Percentiles rank a stretch among this genome's conserved stretches.
These are phyloP conservation scores for Triops longicaudatus DNA, from an alignment of 1,140 invertebrate species.

Conservation along the genomic window DNA sequence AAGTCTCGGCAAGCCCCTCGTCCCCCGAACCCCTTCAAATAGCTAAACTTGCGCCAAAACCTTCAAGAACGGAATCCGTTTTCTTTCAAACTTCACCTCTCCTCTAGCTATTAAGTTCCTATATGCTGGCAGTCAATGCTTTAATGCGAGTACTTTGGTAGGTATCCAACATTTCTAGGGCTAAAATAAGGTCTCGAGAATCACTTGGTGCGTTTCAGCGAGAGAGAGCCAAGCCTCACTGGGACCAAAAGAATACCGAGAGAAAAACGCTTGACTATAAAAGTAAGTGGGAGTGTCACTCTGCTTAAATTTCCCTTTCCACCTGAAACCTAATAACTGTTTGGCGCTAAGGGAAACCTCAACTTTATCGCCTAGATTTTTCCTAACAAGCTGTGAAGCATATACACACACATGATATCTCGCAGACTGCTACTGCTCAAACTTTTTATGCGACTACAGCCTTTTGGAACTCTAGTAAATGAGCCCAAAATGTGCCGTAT, in stretches of 20 bases:
- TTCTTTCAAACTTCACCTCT: constrained; percentile 6
- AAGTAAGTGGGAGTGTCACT: background rate
- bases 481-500: background rate
- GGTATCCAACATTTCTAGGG: constrained; percentile 7
- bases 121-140: constrained; percentile 11
- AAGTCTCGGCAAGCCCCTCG: background rate
- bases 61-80: constrained; percentile 3
- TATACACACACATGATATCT: background rate
- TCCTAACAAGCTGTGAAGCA: background rate
- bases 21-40: background rate
- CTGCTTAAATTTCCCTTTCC: constrained; percentile 1
- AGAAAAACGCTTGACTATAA: background rate
- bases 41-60: background rate
- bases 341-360: background rate
- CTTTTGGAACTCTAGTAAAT: background rate
- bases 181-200: constrained; percentile 8
- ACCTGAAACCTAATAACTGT: constrained; percentile 15
- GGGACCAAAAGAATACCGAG: background rate
- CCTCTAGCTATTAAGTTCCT: background rate
- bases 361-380: background rate
- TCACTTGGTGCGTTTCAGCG: background rate
- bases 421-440: background rate
- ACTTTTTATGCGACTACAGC: background rate
- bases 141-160: constrained; percentile 6
- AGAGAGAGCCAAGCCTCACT: background rate